Base-by-base conservation (phyloP, 2,888 invertebrate species). In the Cyrtodaria siliqua region DNA sequence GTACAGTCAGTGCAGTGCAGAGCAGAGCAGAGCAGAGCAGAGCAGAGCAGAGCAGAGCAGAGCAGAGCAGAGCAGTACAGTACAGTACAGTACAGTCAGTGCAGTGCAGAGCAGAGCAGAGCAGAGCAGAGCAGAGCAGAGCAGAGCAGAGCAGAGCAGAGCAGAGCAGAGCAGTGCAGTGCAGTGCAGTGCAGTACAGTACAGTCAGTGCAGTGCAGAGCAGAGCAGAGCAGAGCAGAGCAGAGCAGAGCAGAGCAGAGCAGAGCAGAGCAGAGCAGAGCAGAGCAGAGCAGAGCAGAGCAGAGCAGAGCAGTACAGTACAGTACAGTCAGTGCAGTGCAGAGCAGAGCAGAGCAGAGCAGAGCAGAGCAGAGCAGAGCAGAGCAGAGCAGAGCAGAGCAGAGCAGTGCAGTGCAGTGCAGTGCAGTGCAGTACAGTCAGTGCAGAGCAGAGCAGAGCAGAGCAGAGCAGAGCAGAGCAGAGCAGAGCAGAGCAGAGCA, bases 91-190 rank as follows among this genome's bases (percentile, higher is more conserved):
- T n/a, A n/a, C n/a, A n/a, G n/a, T n/a, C n/a, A n/a, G n/a, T n/a
- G n/a, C n/a, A 40, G 40, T 12, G 40, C 40, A 40, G 40, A 40
- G 40, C 40, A 40, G 40, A 40, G 40, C 14, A 40, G 40, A 40
- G 14, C 40, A 12, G 40, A 40, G 40, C 40, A 40, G 40, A 40
- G 40, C 40, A 40, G 40, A 40, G 14, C 40, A 12, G 14, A 40
- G 40, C 40, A 40, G 40, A 40, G 40, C 40, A 40, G 40, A 40
- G 40, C 40, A 40, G 40, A 40, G 40, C 40, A 40, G 14, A 40
- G 40, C 14, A 40, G 40, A 40, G 40, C 14, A 40, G 40, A 40
- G 40, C 40, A 40, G 8, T 12, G 40, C 14, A 40, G 40, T 12
- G 14, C 40, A 40, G 40, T 12, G 40, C 40, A 40, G 40, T 40